phyloP scores from a whole-genome alignment of 2,113 vertebrate species.

The Columba livia region DNA sequence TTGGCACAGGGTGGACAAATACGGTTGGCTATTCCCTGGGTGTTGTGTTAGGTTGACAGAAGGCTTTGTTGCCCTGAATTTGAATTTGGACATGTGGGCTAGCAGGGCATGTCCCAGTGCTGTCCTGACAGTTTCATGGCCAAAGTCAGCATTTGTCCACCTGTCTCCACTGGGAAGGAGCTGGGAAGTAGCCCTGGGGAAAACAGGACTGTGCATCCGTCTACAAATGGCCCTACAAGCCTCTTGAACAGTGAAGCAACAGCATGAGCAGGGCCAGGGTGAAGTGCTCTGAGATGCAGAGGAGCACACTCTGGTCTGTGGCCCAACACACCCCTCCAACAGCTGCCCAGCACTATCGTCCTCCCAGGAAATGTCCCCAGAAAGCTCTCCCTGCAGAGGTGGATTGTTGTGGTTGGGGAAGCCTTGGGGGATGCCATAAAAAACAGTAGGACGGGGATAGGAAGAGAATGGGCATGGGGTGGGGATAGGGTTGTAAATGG shows the following conservation, averaged over 20 bases:
- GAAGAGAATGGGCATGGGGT: neutral
- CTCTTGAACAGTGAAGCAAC: neutral
- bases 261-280: neutral
- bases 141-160: neutral
- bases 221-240: neutral
- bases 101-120: neutral
- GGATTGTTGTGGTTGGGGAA: neutral
- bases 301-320: neutral
- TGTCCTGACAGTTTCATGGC: neutral
- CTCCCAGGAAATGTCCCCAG: neutral
- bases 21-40: neutral
- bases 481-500: too few relatives aligned
- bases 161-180: neutral
- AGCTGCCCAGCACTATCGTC: neutral
- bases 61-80: neutral
- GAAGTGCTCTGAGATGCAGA: neutral
- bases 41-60: neutral
- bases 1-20: rapidly evolving
- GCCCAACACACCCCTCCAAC: neutral
- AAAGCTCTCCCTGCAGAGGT: neutral
- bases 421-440: neutral
- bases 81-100: neutral
- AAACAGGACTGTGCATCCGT: neutral
- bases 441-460: neutral
- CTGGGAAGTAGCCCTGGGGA: neutral